phyloP scores from a whole-genome alignment of 2,888 invertebrate genomes.

The Ceratothoa steindachneri region DNA sequence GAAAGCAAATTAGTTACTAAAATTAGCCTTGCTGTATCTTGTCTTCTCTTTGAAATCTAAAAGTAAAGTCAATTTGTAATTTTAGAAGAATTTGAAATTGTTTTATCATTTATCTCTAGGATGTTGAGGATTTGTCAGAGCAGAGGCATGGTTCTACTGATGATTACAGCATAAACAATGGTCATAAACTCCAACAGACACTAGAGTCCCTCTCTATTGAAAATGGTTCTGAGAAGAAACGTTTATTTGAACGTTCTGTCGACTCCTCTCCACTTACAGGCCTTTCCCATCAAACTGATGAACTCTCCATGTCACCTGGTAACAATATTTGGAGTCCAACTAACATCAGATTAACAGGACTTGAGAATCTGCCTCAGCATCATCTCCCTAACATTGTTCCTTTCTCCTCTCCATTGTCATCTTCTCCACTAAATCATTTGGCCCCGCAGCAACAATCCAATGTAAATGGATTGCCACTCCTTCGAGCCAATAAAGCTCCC shows the following conservation, averaged over 20 bases:
- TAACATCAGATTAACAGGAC: background rate
- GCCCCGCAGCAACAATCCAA: background rate
- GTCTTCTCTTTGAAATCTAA: no score
- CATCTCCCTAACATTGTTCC: background rate
- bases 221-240: background rate
- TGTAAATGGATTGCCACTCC: background rate
- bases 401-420: background rate
- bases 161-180: no score
- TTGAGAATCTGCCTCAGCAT: background rate
- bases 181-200: no score
- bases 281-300: background rate
- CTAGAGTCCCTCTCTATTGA: background rate
- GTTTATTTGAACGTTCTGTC: background rate
- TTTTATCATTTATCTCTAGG: no score
- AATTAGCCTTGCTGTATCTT: no score
- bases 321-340: conserved; percentile 1
- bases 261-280: background rate
- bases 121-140: no score
- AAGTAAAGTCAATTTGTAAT: no score
- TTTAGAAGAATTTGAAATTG: no score
- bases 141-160: no score
- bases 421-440: background rate
- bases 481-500: background rate
- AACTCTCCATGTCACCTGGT: background rate
- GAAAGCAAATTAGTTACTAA: no score